Evolutionary conservation across 2,113 vertebrate species (phyloP), one percentile per base, ranked within the genome.

Genomic region (Nestor notabilis): DNA sequence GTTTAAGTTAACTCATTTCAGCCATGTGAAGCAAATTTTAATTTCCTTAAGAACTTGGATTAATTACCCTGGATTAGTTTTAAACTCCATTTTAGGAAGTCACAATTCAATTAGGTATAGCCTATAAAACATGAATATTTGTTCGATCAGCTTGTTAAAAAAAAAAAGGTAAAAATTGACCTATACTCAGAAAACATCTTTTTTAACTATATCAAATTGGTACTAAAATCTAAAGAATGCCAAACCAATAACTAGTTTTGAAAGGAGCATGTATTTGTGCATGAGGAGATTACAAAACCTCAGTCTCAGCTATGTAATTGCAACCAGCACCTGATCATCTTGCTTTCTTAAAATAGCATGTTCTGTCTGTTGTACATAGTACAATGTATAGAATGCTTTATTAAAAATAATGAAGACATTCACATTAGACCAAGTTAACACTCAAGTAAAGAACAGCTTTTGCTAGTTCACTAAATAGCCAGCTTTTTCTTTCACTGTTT

Each of bases 321-420:
- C 37, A 93, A 87, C 18, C 9, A 27, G 27, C 29, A 66, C 11
- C 11, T 80, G 16, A 60, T 8, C 37, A 83, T 23, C 13, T 23
- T 65, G 4, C 33, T 83, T 58, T 58, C 17, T 50, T 39, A 60
- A 93, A 65, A 58, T 4, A 63, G 5, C 13, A 35, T 12, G 18
- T 31, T 83, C 12, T 58, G 16, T 13, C 35, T 2, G 0, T 49
- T 9, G 41, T 15, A 37, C 1, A 1, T 10, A 13, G 6, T 19
- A 58, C 11, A 55, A 47, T 44, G 43, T 35, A 43, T 9, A 69
- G 19, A 74, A 65, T 3, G 7, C 4, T 81, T 74, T 29, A 37
- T 74, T 56, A 47, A 77, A 91, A 91, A 83, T 23, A 37, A 27
- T 19, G 55, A 58, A 79, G 16, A 27, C 5, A 46, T 50, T 77